Base-by-base conservation (phyloP, 2,797 vertebrate species). In the Xyrichtys novacula region DNA sequence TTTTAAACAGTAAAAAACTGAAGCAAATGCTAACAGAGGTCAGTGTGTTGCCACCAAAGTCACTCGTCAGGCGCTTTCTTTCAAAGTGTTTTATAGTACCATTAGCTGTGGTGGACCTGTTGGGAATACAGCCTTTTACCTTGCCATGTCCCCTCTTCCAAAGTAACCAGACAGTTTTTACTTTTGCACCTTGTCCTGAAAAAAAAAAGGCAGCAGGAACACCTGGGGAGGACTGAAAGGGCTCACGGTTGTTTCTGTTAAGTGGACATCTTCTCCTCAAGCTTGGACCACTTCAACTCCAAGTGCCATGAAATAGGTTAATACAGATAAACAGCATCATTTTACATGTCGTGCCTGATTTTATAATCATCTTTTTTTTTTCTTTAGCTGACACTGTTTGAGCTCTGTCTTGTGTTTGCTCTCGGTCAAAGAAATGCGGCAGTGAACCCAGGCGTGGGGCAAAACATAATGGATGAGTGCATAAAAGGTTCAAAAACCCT, bases 321-420 rank as follows among this genome's bases (percentile, higher is more conserved):
- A 49, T 57, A 71, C 54, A 29, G 11, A 71, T 22, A 28, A 67
- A 66, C 9, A 29, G 3, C 42, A 46, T 6, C 31, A n/a, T 65
- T 64, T 69, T 15, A 42, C 22, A 19, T 63, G 26, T 11, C 54
- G 64, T 14, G 19, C n/a, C 40, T 54, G 44, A 52, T 77, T 49
- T 47, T 53, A 10, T 61, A 34, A 50, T 43, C 22, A 15, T 54
- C 38, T 29, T 20, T 20, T 29, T 20, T 22, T 54, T 34, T 29
- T 20, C 20, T 29, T 20, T 22, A 46, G 47, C 44, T 76, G 39
- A 60, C 46, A 69, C 73, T 47, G 48, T 82, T 84, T 78, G 52
- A 76, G 58, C 77, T 80, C 81, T 83, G 60, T 74, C 50, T 70
- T 72, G 58, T 53, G 22, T 77, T 83, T 73, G 46, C 74, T 85